Evolutionary conservation across 2,888 invertebrate genomes (phyloP), one percentile per base, ranked within the genome.

Genomic region (Drepana falcataria): DNA sequence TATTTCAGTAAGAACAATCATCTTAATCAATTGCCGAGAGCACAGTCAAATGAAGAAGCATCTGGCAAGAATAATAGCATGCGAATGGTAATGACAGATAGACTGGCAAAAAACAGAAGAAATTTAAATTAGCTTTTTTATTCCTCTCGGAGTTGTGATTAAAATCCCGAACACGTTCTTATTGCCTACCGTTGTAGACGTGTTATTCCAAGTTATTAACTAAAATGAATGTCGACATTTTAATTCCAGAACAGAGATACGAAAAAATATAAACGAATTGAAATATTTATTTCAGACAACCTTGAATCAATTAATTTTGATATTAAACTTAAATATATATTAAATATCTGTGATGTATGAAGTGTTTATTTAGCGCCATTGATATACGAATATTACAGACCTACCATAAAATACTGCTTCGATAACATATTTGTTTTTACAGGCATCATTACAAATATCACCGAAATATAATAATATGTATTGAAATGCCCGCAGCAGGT

Each of bases 141-240:
- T 53, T 52, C 53, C 51, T 44, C 51, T 41, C 53, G 52, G 53
- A 57, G 41, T 48, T 51, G 48, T 52, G 60, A 67, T 73, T 66
- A 61, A 70, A 69, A 73, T 37, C 54, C 66, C 4, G 56, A 62
- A 64, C 71, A 73, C 73, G 72, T 67, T 62, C 66, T 64, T 58
- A 55, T 65, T 53, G 61, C 61, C 56, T 58, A 55, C 57, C 63
- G 60, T 62, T 51, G 53, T 55, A 68, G 60, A 66, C 66, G 61
- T 69, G 66, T 73, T 69, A 69, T 69, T 71, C 60, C 62, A 67
- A 66, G 62, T 66, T 67, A 66, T 68, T 65, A 66, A 65, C 60
- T 63, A 55, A 56, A 66, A 63, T 63, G 56, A 65, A 66, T 60
- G 58, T 57, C 55, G 64, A 65, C 57, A 54, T 66, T 65, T 67